These are phyloP conservation scores for Leptinotarsa haldemani DNA, from an alignment of 2,888 invertebrate genomes.

Conservation along the genomic window DNA sequence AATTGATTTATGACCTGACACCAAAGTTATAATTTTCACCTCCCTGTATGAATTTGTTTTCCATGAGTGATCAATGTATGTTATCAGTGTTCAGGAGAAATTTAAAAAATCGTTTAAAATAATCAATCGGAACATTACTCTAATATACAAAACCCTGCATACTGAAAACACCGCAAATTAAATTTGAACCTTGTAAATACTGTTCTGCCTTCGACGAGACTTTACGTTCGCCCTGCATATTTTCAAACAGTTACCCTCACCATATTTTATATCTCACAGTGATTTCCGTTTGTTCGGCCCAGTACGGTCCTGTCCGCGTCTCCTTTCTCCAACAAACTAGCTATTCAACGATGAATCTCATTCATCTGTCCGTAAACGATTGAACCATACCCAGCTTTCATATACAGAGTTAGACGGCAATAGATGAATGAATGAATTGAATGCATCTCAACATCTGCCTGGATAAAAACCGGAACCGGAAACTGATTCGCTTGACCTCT, in stretches of 20 bases:
- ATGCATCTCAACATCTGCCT: constrained; percentile 52
- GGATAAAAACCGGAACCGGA: constrained; percentile 53
- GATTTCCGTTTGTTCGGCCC: background rate
- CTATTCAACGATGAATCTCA: constrained; percentile 62
- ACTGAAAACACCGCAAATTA: no score
- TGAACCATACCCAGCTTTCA: constrained; percentile 51
- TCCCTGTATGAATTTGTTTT: no score
- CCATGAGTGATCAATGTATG: no score
- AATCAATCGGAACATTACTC: no score
- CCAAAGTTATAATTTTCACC: no score
- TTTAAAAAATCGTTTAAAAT: no score
- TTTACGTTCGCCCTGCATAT: background rate
- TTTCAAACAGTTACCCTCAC: background rate
- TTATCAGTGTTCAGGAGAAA: no score
- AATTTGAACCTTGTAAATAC: no score
- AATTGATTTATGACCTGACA: no score
- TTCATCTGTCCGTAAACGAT: constrained; percentile 52
- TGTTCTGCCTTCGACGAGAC: no score
- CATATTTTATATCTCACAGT: background rate
- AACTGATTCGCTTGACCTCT: constrained; percentile 35
- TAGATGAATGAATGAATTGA: constrained; percentile 58
- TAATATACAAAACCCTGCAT: no score
- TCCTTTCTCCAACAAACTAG: constrained; percentile 51
- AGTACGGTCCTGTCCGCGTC: constrained; percentile 33
- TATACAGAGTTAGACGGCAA: constrained; percentile 62